Conservation (phyloP, 2,113 vertebrate genomes). For the Patagioenas fasciata region DNA sequence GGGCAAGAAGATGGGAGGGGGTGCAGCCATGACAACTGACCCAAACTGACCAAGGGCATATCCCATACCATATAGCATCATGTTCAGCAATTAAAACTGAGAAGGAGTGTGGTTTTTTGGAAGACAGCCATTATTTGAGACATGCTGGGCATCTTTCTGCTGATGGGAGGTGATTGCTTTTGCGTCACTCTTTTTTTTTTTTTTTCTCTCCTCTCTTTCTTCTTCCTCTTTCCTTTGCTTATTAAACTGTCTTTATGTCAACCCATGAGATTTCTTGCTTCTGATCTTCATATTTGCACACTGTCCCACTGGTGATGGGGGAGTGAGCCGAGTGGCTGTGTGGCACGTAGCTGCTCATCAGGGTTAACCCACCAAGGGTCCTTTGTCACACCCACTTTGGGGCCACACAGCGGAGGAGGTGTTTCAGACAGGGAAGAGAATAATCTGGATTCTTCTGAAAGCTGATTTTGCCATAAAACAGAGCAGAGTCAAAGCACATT, state of each 20-base stretch:
- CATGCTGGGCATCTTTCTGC: background rate
- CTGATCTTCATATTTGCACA: background rate
- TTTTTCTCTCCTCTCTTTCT: rapidly evolving
- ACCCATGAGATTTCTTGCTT: background rate
- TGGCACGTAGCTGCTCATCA: background rate
- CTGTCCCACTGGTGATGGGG: background rate
- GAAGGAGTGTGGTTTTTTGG: background rate
- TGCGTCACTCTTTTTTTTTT: too few relatives aligned
- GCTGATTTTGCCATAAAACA: background rate
- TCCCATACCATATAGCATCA: background rate
- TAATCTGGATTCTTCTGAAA: background rate
- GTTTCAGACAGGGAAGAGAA: background rate
- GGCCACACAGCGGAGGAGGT: background rate
- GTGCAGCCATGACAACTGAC: background rate
- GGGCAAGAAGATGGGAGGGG: background rate
- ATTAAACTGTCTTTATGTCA: background rate
- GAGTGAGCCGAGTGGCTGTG: background rate
- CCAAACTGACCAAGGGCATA: background rate
- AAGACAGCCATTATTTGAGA: background rate
- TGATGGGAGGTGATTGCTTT: background rate
- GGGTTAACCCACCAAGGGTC: background rate
- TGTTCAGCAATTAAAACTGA: background rate
- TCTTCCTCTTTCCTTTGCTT: background rate
- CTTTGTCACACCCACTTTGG: background rate
- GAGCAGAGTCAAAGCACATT: background rate